Evolutionary conservation across 2,113 vertebrate genomes (phyloP).

Genomic region (Nycticryphes semicollaris): DNA sequence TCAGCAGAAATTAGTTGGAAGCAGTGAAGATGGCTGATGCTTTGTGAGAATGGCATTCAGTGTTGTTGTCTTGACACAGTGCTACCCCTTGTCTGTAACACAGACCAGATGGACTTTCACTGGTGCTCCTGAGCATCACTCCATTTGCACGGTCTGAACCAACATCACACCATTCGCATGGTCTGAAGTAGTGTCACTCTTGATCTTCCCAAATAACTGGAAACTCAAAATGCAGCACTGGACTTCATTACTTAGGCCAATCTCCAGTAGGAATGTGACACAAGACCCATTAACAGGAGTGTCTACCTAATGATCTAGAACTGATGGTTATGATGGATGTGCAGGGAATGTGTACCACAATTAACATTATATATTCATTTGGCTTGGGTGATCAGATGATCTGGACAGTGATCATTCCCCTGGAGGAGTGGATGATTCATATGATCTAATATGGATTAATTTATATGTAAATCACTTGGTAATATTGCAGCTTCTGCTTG

Average conservation of each 20-base stretch:
- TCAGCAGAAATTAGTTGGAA: conserved; percentile 8
- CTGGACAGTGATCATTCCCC: conserved; percentile 49
- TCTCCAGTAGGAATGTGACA: background rate
- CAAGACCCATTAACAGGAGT: background rate
- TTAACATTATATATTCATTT: conserved; percentile 42
- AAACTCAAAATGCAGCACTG: background rate
- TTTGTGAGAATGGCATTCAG: background rate
- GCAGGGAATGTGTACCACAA: conserved; percentile 21
- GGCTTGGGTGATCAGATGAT: conserved; percentile 53
- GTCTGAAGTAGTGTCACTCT: too few species aligned
- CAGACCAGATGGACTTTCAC: background rate
- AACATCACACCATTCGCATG: background rate
- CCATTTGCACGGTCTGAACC: background rate
- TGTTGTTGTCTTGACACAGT: background rate
- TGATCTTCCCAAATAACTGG: background rate
- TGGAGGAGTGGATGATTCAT: conserved; percentile 56
- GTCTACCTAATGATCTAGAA: conserved; percentile 59
- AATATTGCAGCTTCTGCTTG: conserved; percentile 52
- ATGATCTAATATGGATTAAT: conserved; percentile 66
- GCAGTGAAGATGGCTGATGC: background rate
- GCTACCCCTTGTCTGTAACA: background rate
- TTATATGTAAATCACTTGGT: conserved; percentile 64
- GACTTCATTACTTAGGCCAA: background rate
- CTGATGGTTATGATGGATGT: conserved; percentile 45
- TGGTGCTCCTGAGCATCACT: background rate